Percentiles rank a stretch among this genome's conserved stretches.
Evolutionary conservation across 2,888 invertebrate genomes (phyloP).

Genomic region (Polydrusus tereticollis): DNA sequence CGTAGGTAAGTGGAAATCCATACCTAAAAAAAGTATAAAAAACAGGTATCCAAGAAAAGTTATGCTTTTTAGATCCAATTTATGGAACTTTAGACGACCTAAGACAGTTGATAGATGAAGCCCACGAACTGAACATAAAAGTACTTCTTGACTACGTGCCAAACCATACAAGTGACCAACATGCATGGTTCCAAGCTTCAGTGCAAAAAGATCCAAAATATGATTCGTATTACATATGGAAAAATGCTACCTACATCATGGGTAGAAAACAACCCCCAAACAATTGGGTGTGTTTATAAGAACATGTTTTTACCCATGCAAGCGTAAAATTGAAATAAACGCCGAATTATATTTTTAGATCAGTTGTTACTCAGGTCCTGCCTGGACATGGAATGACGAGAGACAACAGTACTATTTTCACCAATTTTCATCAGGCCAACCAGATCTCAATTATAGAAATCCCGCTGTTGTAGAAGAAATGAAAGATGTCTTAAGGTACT

Average conservation of each 20-base stretch:
- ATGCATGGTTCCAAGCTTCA: slow-evolving; percentile 21
- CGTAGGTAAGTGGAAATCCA: slow-evolving; percentile 75
- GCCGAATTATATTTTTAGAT: slow-evolving; percentile 55
- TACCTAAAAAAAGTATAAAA: no score
- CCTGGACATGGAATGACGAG: slow-evolving; percentile 71
- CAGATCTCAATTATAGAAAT: slow-evolving; percentile 86
- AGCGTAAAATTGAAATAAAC: no score
- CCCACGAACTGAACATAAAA: slow-evolving; percentile 13
- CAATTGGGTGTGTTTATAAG: slow-evolving; percentile 16
- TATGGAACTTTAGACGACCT: slow-evolving; percentile 85
- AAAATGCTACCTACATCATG: slow-evolving; percentile 7
- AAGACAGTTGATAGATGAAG: slow-evolving; percentile 59
- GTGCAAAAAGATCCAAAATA: not conserved
- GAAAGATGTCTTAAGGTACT: slow-evolving; percentile 73
- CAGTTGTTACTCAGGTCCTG: slow-evolving; percentile 58
- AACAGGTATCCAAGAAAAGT: no score
- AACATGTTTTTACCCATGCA: not conserved
- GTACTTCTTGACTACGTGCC: slow-evolving; percentile 28
- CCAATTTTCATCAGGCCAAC: slow-evolving; percentile 81
- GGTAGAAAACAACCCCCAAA: slow-evolving; percentile 21
- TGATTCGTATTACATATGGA: slow-evolving; percentile 21
- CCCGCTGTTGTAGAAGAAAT: slow-evolving; percentile 76
- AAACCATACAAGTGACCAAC: slow-evolving; percentile 28
- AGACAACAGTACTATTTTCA: slow-evolving; percentile 85
- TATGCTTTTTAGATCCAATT: slow-evolving; percentile 68